Percentiles rank a stretch among this genome's conserved stretches.
Evolutionary conservation across 2,797 vertebrate genomes (phyloP).

Genomic region (Hippoglossus hippoglossus): DNA sequence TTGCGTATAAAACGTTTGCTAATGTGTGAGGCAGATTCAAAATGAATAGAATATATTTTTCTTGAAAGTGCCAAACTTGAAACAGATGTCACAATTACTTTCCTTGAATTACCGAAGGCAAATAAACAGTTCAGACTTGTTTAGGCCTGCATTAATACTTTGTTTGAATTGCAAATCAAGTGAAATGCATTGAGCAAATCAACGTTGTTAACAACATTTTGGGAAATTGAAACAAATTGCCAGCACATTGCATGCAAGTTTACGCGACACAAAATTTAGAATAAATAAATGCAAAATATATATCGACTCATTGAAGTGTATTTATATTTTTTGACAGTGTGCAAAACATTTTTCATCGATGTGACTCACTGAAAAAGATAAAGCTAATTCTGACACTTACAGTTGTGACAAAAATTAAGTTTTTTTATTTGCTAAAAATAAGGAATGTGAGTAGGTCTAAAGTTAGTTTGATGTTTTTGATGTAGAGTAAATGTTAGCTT

Average conservation of each 20-base stretch:
- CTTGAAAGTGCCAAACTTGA: slow-evolving; percentile 1
- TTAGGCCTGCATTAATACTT: no score
- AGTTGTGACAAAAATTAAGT: no score
- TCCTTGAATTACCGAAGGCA: background rate
- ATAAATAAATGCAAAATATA: background rate
- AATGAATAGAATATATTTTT: background rate
- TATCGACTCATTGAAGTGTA: background rate
- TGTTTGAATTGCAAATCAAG: no score
- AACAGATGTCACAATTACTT: slow-evolving; percentile 7
- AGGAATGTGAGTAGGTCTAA: no score
- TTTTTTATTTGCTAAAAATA: background rate
- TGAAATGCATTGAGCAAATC: no score
- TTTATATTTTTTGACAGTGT: no score
- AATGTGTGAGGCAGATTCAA: background rate
- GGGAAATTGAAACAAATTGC: background rate
- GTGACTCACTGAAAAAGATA: no score
- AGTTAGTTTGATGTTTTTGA: background rate
- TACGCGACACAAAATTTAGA: background rate
- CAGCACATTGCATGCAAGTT: background rate
- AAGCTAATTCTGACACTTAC: no score
- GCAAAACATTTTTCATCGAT: background rate
- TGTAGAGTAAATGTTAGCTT: background rate
- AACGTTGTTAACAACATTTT: no score
- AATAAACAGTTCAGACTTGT: background rate
- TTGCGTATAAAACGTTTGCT: background rate